Evolutionary conservation across 2,113 vertebrate species (phyloP).

Genomic region (Pituophis catenifer): DNA sequence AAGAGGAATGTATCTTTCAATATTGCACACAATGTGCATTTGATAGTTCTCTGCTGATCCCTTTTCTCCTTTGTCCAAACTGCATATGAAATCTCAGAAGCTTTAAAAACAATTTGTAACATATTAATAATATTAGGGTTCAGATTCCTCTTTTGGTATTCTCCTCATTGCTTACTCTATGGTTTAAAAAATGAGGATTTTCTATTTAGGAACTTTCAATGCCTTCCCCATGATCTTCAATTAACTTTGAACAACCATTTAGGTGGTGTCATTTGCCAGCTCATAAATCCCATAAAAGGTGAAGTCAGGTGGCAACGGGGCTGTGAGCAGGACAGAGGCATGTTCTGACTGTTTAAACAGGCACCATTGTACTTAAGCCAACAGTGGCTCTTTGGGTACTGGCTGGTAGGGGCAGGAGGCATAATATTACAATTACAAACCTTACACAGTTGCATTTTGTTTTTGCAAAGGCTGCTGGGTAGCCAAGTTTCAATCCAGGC

Average conservation of each 20-base stretch:
- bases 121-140: background rate
- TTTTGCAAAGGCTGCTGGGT: background rate
- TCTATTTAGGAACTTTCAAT: background rate
- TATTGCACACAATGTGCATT: background rate
- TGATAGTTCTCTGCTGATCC: background rate
- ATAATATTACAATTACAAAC: background rate
- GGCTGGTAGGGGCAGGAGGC: background rate
- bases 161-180: background rate
- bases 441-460: background rate
- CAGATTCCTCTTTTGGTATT: background rate
- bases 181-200: background rate
- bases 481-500: background rate
- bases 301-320: background rate
- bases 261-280: slow-evolving; percentile 23
- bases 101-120: background rate
- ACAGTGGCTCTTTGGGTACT: background rate
- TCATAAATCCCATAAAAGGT: slow-evolving; percentile 19
- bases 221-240: slow-evolving; percentile 10
- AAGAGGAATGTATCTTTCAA: background rate
- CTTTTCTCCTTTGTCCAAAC: background rate
- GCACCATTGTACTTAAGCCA: background rate
- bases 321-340: background rate
- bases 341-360: background rate
- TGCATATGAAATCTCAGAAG: background rate
- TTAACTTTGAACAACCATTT: slow-evolving; percentile 18